phyloP scores from a whole-genome alignment of 2,113 vertebrate species.

The Pristiophorus japonicus region DNA sequence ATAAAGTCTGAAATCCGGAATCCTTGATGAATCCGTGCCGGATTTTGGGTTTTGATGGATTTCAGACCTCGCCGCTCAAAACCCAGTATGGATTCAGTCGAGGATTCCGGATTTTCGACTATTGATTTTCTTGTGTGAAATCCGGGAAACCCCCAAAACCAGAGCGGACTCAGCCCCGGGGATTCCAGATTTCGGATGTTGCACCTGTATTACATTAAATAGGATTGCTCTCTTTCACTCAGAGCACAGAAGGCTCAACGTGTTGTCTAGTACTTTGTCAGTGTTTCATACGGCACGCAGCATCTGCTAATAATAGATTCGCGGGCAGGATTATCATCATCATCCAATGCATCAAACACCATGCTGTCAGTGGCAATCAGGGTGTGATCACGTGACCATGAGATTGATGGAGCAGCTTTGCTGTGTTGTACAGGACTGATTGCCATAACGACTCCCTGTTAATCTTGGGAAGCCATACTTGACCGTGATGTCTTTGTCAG shows the following conservation, averaged over 20 bases:
- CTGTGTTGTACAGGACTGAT: not conserved
- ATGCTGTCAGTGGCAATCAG: not conserved
- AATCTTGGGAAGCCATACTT: not conserved
- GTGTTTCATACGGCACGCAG: not conserved
- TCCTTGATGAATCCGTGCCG: too few species aligned
- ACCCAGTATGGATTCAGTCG: too few species aligned
- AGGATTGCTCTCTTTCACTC: not conserved
- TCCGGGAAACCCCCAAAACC: too few species aligned
- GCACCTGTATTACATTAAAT: not conserved
- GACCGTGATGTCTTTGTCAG: not conserved
- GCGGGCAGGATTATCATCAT: not conserved
- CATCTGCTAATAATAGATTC: not conserved
- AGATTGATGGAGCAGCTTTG: not conserved
- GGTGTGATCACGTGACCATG: not conserved
- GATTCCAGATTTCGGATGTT: too few species aligned
- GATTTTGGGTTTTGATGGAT: too few species aligned
- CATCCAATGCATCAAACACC: not conserved
- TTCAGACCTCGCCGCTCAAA: too few species aligned
- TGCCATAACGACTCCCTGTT: not conserved
- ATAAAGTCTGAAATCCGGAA: too few species aligned
- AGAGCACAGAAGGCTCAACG: not conserved
- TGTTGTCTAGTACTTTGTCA: not conserved
- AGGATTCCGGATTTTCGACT: too few species aligned
- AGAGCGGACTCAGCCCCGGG: too few species aligned
- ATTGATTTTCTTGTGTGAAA: too few species aligned